Evolutionary conservation across 1,140 invertebrate species (phyloP), one percentile per base, ranked within the genome.

Genomic region (Archivesica marissinica): DNA sequence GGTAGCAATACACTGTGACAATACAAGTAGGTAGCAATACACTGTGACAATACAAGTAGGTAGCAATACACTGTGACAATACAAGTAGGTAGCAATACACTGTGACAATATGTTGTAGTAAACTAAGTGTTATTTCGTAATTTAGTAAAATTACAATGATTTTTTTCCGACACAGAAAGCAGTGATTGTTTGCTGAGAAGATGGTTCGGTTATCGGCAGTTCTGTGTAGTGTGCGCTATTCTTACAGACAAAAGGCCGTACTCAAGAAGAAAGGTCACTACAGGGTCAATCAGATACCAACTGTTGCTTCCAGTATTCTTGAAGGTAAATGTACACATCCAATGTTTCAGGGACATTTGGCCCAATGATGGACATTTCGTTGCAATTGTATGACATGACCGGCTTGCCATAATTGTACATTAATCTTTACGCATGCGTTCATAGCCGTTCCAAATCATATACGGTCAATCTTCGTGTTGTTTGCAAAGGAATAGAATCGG

Each of bases 211-310:
- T 56, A 23, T 44, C 79, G 33, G 17, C 9, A n/a, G 2, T 35
- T 3, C 20, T 72, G 0, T 52, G 11, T 28, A 25, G 28, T 6
- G 20, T 39, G 17, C 41, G 25, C 1, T 64, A 35, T 70, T 28
- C 79, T 23, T 11, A 23, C 6, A 35, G 50, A 13, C 61, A 52
- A 35, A 81, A 54, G 25, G 0, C 38, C 28, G 59, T 39, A 33
- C 35, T 25, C 20, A 30, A 70, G 28, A 70, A 66, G 47, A 72
- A 81, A n/a, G 79, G 79, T 23, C 23, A 38, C 35, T 81, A 81
- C 35, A 41, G 30, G 4, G 59, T 81, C 9, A 44, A 39, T 11
- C 1, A 66, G 13, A n/a, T 30, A 0, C 28, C 64, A 17, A 28
- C n/a, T 15, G 17, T 13, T 39, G 30, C 38, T 17, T 15, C 17